These are phyloP conservation scores for Jordanella pulchra DNA, from an alignment of 2,797 vertebrate genomes.

Conservation along the genomic window DNA sequence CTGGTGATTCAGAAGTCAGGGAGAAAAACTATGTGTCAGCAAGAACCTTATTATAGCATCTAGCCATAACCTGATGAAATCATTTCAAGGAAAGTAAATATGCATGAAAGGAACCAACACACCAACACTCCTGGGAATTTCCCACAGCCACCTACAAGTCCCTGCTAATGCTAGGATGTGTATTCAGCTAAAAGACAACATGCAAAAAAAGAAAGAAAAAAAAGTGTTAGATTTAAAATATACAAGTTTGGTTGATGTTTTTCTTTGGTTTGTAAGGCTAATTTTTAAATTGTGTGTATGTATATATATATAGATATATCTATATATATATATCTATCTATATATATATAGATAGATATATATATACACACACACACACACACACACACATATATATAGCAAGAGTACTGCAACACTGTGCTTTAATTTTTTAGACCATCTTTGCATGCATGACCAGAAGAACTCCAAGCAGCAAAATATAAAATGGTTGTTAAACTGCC, in stretches of 20 bases:
- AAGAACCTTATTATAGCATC: conserved; percentile 11
- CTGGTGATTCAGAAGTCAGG: neutral
- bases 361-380: no score
- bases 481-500: conserved; percentile 29
- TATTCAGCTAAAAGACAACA: conserved; percentile 12
- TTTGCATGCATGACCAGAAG: conserved; percentile 3
- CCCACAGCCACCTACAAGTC: conserved; percentile 22
- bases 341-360: no score
- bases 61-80: conserved; percentile 11
- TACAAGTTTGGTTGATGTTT: neutral
- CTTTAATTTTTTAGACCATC: neutral
- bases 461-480: conserved; percentile 10
- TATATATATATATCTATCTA: no score
- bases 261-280: neutral
- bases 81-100: conserved; percentile 35
- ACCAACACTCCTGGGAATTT: conserved; percentile 33
- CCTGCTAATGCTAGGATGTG: conserved; percentile 6
- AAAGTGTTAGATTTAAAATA: neutral
- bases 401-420: neutral
- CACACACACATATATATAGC: neutral
- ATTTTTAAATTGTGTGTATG: no score
- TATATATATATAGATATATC: no score
- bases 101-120: conserved; percentile 37
- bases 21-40: neutral
- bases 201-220: neutral